Evolutionary conservation across 1,140 invertebrate genomes (phyloP), one percentile per base, ranked within the genome.

Genomic region (Apis cerana): DNA sequence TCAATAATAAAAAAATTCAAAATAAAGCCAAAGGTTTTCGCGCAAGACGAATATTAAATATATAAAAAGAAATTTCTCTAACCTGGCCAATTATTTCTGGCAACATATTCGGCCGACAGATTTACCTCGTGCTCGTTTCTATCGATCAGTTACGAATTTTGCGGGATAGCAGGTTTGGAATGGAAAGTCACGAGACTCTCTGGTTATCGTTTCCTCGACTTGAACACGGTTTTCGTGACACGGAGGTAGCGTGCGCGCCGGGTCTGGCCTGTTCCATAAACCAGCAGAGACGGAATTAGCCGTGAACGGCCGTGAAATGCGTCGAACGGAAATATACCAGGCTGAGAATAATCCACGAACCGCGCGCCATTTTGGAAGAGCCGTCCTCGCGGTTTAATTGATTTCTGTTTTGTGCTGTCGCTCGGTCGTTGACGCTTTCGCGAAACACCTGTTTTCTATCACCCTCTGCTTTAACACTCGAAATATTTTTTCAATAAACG

Each of bases 251-350:
- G 75, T 76, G 61, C 50, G 21, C 8, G 43, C 33, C 33, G 33
- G 43, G 15, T 21, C 27, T 43, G 33, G 50, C 19, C 23, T 19
- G 23, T 54, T 52, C 27, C 50, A 52, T 27, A 21, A 76, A 76
- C 11, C 74, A 62, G 54, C 48, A 9, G 19, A 43, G 75, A 76
- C 61, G 13, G 61, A 76, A 76, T 76, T 76, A 76, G 61, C 75
- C 50, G 61, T 50, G 74, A 75, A 75, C 59, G 74, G 74, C 74
- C 74, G 74, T 76, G 75, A 76, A 76, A 76, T 65, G 17, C 75
- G 43, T 54, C 61, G 23, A 65, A 76, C 75, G 75, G 21, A 54
- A 65, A 65, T 76, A 76, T 54, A 75, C 74, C 74, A 50, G 13
- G 48, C 74, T 13, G 21, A 50, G 48, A 75, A 75, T 75, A 75